Conservation (phyloP, 1,140 invertebrate genomes). For the Diachasmimorpha longicaudata region DNA sequence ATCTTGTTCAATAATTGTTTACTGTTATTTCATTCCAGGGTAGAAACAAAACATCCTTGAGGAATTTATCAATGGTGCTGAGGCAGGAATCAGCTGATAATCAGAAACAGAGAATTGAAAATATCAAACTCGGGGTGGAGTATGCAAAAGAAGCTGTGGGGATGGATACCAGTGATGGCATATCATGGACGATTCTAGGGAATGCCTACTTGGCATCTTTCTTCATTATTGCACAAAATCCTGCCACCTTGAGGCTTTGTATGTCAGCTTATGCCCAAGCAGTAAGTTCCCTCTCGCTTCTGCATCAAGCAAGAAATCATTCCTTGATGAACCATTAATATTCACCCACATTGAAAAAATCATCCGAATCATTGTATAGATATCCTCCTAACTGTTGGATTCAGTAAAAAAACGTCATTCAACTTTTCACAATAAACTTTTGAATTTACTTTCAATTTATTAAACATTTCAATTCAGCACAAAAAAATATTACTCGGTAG, state of each 20-base stretch:
- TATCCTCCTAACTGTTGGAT: no score
- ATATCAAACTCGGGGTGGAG: slow-evolving; percentile 76
- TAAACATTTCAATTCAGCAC: no score
- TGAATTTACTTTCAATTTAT: no score
- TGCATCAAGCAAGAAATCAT: background rate
- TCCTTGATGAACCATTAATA: background rate
- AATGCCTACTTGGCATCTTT: slow-evolving; percentile 86
- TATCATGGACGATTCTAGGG: slow-evolving; percentile 84
- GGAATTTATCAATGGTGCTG: slow-evolving; percentile 85
- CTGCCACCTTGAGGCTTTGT: slow-evolving; percentile 73
- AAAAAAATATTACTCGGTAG: no score
- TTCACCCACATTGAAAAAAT: no score
- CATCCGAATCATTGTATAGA: no score
- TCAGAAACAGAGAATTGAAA: slow-evolving; percentile 67
- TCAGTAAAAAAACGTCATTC: no score
- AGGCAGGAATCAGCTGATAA: slow-evolving; percentile 69
- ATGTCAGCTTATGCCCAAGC: slow-evolving; percentile 85
- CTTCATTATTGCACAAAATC: slow-evolving; percentile 78
- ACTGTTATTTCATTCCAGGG: slow-evolving; percentile 65
- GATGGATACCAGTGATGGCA: slow-evolving; percentile 81
- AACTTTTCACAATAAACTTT: no score
- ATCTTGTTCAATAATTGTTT: no score
- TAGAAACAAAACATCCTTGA: slow-evolving; percentile 79
- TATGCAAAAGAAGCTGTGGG: slow-evolving; percentile 85
- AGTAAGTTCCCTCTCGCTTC: slow-evolving; percentile 59